Percentiles rank a stretch among this genome's conserved stretches.
Evolutionary conservation across 2,797 vertebrate genomes (phyloP).

Genomic region (Allobates femoralis): DNA sequence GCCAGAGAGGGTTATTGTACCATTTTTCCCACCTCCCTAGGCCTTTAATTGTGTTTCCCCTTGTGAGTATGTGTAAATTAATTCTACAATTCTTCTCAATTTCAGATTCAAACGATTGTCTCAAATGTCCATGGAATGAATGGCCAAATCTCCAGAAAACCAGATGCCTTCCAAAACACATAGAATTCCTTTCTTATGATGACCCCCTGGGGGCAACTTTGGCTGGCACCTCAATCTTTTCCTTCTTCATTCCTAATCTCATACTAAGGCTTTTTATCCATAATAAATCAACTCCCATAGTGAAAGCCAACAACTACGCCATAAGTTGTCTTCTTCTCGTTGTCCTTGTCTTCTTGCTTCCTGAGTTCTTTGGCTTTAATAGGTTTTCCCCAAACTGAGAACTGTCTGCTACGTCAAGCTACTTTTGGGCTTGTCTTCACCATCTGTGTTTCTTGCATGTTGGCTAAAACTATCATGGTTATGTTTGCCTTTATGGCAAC

Average conservation of each 20-base stretch:
- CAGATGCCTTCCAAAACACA: slow-evolving; percentile 22
- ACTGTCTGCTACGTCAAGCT: slow-evolving; percentile 26
- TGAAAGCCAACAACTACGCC: slow-evolving; percentile 41
- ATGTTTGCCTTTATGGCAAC: not conserved
- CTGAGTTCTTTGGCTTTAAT: slow-evolving; percentile 27
- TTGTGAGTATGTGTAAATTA: not conserved
- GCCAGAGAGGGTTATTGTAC: too few relatives aligned
- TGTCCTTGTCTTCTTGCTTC: slow-evolving; percentile 23
- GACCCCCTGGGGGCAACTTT: slow-evolving; percentile 6
- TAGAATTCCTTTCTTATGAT: slow-evolving; percentile 33
- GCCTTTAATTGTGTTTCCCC: too few relatives aligned
- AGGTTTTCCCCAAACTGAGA: not conserved
- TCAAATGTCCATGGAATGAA: slow-evolving; percentile 26
- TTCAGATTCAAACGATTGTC: slow-evolving; percentile 30
- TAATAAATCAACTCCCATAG: slow-evolving; percentile 26
- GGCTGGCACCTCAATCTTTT: not conserved
- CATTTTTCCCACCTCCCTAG: too few relatives aligned
- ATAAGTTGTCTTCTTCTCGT: slow-evolving; percentile 39
- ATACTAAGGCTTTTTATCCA: slow-evolving; percentile 35
- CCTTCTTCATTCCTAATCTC: not conserved
- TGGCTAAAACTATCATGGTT: slow-evolving; percentile 39
- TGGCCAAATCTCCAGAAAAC: slow-evolving; percentile 30
- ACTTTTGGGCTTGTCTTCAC: slow-evolving; percentile 33
- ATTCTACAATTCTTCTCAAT: not conserved
- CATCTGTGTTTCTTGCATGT: slow-evolving; percentile 32